phyloP scores from a whole-genome alignment of 2,888 invertebrate species.

The Hanleya hanleyi region DNA sequence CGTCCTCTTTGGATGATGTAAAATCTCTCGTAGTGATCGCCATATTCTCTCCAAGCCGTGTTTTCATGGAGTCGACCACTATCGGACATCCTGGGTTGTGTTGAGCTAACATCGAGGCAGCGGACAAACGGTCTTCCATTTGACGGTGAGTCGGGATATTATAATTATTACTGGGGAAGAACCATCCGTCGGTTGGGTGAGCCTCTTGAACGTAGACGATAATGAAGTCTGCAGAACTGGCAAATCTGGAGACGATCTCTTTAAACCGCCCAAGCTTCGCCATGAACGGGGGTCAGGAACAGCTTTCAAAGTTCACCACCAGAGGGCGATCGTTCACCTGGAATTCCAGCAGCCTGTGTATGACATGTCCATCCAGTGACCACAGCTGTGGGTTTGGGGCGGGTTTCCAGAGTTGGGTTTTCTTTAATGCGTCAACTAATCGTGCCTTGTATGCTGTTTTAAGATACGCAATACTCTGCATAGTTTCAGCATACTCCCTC shows the following conservation, averaged over 20 bases:
- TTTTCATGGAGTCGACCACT: constrained; percentile 38
- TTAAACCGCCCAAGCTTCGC: constrained; percentile 37
- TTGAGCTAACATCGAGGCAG: constrained; percentile 27
- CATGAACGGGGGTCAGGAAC: constrained; percentile 41
- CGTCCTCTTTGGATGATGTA: constrained; percentile 33
- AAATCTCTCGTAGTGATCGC: constrained; percentile 38
- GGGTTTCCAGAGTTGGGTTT: not conserved
- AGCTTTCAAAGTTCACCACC: constrained; percentile 39
- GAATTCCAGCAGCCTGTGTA: not conserved
- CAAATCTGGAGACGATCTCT: constrained; percentile 29
- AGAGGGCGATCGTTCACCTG: constrained; percentile 35
- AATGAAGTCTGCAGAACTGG: constrained; percentile 39
- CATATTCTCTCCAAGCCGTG: constrained; percentile 30
- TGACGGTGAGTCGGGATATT: constrained; percentile 22
- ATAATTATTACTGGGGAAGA: constrained; percentile 32
- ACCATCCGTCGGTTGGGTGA: constrained; percentile 45
- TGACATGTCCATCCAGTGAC: not conserved
- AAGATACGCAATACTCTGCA: too few species aligned
- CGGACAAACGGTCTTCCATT: constrained; percentile 33
- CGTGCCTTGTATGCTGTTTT: not conserved
- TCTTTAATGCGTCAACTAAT: not conserved
- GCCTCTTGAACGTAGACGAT: constrained; percentile 45
- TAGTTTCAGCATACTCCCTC: too few species aligned
- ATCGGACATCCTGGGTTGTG: constrained; percentile 11
- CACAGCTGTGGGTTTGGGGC: not conserved